These are phyloP conservation scores for Conus canariensis DNA, from an alignment of 2,888 invertebrate species.

Conservation along the genomic window DNA sequence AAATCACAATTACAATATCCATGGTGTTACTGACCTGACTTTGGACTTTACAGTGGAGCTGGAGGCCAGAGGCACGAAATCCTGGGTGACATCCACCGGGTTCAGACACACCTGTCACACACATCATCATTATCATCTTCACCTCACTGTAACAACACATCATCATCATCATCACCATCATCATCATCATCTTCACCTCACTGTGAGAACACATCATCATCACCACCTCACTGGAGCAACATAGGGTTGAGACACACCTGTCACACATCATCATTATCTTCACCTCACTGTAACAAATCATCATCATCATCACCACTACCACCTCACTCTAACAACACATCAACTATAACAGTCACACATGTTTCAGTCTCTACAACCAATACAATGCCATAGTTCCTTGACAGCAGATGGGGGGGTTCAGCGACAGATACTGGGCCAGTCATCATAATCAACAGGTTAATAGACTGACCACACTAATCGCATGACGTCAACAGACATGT, in stretches of 20 bases:
- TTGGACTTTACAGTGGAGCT: slow-evolving; percentile 71
- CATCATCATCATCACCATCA: neutral
- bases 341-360: too few species aligned
- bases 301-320: too few species aligned
- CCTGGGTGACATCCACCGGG: slow-evolving; percentile 78
- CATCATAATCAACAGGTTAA: too few species aligned
- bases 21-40: slow-evolving; percentile 58
- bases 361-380: too few species aligned
- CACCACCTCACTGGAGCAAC: neutral
- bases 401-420: too few species aligned
- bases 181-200: neutral
- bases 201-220: neutral
- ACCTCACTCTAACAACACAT: too few species aligned
- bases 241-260: slow-evolving; percentile 56
- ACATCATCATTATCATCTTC: neutral
- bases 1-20: too few species aligned
- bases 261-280: neutral
- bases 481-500: too few species aligned
- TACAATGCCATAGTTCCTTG: too few species aligned
- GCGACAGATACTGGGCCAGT: too few species aligned
- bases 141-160: neutral
- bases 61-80: slow-evolving; percentile 78
- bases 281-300: neutral
- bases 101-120: slow-evolving; percentile 66
- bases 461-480: too few species aligned